Evolutionary conservation across 2,113 vertebrate genomes (phyloP).

Genomic region (Edolisoma coerulescens): DNA sequence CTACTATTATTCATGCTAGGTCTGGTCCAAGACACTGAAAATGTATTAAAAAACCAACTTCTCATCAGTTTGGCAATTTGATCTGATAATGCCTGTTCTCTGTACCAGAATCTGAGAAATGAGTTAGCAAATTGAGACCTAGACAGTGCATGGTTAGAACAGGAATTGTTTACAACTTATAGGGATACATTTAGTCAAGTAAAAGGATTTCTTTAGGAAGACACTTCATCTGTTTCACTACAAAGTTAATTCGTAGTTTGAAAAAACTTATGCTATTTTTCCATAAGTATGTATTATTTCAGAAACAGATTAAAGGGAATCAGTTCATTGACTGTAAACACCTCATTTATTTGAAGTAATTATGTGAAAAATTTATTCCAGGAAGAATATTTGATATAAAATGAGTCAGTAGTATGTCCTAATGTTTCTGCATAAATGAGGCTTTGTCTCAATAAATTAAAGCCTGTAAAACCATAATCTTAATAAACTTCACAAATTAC

Average conservation of each 20-base stretch:
- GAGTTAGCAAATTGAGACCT: neutral
- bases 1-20: neutral
- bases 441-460: conserved; percentile 49
- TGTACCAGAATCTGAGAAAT: neutral
- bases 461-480: conserved; percentile 31
- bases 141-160: neutral
- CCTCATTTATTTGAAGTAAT: conserved; percentile 54
- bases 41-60: neutral
- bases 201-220: neutral
- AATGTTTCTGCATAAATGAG: conserved; percentile 23
- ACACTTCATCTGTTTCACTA: neutral
- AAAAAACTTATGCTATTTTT: neutral
- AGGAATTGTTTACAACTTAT: neutral
- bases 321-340: neutral
- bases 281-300: neutral
- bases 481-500: conserved; percentile 57
- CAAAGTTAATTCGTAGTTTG: neutral
- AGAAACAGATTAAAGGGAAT: conserved; percentile 19
- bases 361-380: conserved; percentile 27
- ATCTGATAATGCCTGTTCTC: neutral
- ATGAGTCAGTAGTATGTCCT: conserved; percentile 12
- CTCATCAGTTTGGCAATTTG: neutral
- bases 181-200: neutral
- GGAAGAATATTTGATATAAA: conserved; percentile 27
- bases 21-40: neutral